phyloP scores from a whole-genome alignment of 1,140 invertebrate species.

The Hetaerina americana region DNA sequence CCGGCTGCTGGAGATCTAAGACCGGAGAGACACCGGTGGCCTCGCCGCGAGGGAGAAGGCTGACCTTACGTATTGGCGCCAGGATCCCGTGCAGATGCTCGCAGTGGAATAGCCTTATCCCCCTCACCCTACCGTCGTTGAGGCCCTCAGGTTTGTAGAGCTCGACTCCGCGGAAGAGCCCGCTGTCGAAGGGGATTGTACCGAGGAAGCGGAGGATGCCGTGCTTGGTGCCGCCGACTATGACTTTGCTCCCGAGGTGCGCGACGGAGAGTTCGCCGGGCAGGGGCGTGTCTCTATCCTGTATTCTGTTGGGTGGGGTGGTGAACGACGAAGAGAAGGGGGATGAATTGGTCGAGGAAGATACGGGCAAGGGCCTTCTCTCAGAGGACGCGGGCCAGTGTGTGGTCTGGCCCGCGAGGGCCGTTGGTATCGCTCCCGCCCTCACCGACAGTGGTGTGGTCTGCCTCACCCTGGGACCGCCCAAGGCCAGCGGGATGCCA shows the following conservation, averaged over 20 bases:
- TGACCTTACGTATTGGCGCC: constrained; percentile 29
- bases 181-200: constrained; percentile 38
- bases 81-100: constrained; percentile 33
- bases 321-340: too few relatives aligned
- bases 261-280: constrained; percentile 12
- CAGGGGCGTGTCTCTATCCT: too few relatives aligned
- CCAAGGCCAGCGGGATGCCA: neutral
- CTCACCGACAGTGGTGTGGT: constrained; percentile 2
- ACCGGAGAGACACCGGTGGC: neutral
- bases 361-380: constrained; percentile 4
- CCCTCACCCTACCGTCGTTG: constrained; percentile 46
- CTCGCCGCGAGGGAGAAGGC: neutral
- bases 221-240: constrained; percentile 32
- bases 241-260: constrained; percentile 37
- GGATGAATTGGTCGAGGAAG: too few relatives aligned
- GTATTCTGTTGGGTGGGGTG: too few relatives aligned
- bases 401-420: constrained; percentile 12
- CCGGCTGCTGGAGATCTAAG: too few relatives aligned
- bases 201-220: constrained; percentile 44
- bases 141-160: constrained; percentile 39
- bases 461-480: neutral
- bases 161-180: constrained; percentile 50
- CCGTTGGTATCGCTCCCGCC: constrained; percentile 15
- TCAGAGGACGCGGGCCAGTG: constrained; percentile 11
- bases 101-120: constrained; percentile 39